These are phyloP conservation scores for Bujurquina vittata DNA, from an alignment of 2,113 vertebrate genomes.

Conservation along the genomic window DNA sequence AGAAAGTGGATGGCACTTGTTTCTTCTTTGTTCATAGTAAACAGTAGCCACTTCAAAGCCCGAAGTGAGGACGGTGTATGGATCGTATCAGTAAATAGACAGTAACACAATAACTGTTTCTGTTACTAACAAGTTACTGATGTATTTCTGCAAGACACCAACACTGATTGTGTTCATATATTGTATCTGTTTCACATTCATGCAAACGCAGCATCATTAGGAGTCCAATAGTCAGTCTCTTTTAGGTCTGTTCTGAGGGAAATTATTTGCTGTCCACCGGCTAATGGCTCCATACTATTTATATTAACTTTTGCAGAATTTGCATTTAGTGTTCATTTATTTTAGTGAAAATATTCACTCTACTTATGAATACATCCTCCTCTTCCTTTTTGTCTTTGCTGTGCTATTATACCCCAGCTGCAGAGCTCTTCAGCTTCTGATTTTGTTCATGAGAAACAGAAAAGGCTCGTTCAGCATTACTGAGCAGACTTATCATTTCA, in stretches of 20 bases:
- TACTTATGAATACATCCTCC: not conserved
- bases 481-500: constrained; percentile 7
- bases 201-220: not conserved
- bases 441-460: constrained; percentile 20
- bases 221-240: not conserved
- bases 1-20: not conserved
- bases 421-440: constrained; percentile 10
- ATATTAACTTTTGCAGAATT: not conserved
- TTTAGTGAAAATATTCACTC: not conserved
- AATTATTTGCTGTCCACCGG: not conserved
- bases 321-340: not conserved
- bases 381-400: not conserved
- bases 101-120: not conserved
- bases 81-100: not conserved
- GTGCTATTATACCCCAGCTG: not conserved
- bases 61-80: not conserved
- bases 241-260: not conserved
- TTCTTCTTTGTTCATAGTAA: not conserved
- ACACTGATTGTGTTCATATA: not conserved
- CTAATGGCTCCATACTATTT: not conserved
- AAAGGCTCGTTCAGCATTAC: constrained; percentile 32
- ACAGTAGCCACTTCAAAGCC: not conserved
- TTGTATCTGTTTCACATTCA: not conserved
- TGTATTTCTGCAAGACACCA: not conserved
- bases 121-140: not conserved